Conservation (phyloP, 2,113 vertebrate species). For the Bostrychus sinensis region DNA sequence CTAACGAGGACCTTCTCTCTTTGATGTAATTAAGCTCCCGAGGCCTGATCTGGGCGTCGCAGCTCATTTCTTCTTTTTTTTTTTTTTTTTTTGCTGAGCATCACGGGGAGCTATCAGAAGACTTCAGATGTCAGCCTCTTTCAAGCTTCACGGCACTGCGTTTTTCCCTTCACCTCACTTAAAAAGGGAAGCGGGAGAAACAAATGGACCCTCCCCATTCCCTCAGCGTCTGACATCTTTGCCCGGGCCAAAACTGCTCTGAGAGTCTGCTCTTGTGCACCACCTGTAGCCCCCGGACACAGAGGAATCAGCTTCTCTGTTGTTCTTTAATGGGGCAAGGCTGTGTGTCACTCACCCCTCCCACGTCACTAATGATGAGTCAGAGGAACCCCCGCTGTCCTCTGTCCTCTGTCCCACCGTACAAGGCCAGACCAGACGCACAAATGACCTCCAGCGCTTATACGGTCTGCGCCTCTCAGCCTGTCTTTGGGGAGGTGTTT, state of each 20-base stretch:
- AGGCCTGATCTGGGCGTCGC: slow-evolving; percentile 84
- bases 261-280: slow-evolving; percentile 60
- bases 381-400: slow-evolving; percentile 61
- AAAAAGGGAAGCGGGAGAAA: slow-evolving; percentile 49
- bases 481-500: slow-evolving; percentile 41
- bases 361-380: slow-evolving; percentile 66
- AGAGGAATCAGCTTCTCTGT: slow-evolving; percentile 15
- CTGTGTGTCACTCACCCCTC: slow-evolving; percentile 55
- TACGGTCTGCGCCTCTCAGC: slow-evolving; percentile 33
- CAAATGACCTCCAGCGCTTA: slow-evolving; percentile 57
- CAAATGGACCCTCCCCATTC: slow-evolving; percentile 51
- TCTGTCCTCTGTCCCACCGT: slow-evolving; percentile 1
- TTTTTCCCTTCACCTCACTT: slow-evolving; percentile 68
- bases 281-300: slow-evolving; percentile 78
- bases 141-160: slow-evolving; percentile 78
- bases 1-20: slow-evolving; percentile 87
- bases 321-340: slow-evolving; percentile 50
- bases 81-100: slow-evolving; percentile 67
- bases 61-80: too few relatives aligned
- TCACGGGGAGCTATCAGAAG: slow-evolving; percentile 78
- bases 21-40: slow-evolving; percentile 92
- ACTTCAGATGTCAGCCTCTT: slow-evolving; percentile 76
- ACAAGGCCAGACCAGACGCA: not conserved
- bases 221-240: not conserved
- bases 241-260: slow-evolving; percentile 45